Conservation (phyloP, 2,797 vertebrate species). For the Lithobates pipiens region DNA sequence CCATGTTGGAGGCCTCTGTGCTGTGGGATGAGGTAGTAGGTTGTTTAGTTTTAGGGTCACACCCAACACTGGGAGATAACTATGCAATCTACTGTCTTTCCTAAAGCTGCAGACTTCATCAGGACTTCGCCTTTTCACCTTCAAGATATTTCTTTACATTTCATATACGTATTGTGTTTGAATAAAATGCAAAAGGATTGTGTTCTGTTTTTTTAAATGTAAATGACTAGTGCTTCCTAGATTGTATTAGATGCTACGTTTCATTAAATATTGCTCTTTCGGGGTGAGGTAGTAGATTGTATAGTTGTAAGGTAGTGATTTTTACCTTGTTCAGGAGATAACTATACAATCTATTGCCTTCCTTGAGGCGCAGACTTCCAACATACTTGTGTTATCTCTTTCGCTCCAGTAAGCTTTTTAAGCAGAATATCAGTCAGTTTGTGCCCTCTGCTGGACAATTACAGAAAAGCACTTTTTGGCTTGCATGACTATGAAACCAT, state of each 20-base stretch:
- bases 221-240: background rate
- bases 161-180: background rate
- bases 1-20: slow-evolving; percentile 69
- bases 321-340: slow-evolving; percentile 94
- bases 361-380: slow-evolving; percentile 85
- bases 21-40: slow-evolving; percentile 99
- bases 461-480: background rate
- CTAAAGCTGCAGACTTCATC: slow-evolving; percentile 83
- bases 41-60: slow-evolving; percentile 99
- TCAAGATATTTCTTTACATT: background rate
- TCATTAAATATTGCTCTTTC: slow-evolving; percentile 74
- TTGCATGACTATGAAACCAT: background rate
- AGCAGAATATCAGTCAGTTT: background rate
- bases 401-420: background rate
- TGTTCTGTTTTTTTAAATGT: background rate
- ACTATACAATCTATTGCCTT: slow-evolving; percentile 99
- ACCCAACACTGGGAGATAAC: slow-evolving; percentile 99
- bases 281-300: slow-evolving; percentile 99
- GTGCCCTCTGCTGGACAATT: slow-evolving; percentile 45
- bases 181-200: background rate
- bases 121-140: background rate
- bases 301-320: slow-evolving; percentile 97
- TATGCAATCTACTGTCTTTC: slow-evolving; percentile 99
- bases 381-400: slow-evolving; percentile 49
- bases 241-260: background rate